Conservation (phyloP, 2,113 vertebrate species). For the Poeciliopsis retropinna region DNA sequence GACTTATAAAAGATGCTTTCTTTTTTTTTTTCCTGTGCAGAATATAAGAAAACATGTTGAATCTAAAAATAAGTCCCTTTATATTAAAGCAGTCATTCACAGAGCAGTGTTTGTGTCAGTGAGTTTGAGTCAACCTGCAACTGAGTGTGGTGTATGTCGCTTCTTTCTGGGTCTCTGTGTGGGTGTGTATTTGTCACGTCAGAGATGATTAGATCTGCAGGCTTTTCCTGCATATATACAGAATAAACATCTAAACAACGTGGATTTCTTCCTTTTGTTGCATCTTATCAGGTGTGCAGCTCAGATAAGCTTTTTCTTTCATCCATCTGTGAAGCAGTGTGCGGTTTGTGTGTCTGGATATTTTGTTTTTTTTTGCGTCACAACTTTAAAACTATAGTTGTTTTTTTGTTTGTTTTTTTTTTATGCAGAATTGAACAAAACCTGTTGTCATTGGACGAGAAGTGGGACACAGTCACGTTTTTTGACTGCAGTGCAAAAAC, state of each 20-base stretch:
- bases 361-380: background rate
- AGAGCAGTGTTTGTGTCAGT: background rate
- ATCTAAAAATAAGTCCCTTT: background rate
- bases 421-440: too few species aligned
- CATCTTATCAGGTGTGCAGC: background rate
- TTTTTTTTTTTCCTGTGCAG: background rate
- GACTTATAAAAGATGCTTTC: background rate
- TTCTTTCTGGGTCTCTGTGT: background rate
- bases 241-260: background rate
- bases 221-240: background rate
- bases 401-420: too few species aligned
- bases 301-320: background rate
- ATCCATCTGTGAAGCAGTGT: background rate
- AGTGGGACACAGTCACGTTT: too few species aligned
- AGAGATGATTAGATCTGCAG: slow-evolving; percentile 1
- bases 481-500: too few species aligned
- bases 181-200: background rate
- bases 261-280: background rate
- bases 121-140: background rate
- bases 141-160: background rate
- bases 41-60: background rate
- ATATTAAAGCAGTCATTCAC: background rate
- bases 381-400: background rate
- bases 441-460: too few species aligned
- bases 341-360: background rate